These are phyloP conservation scores for Micromys minutus DNA, from an alignment of 2,113 vertebrate genomes.

Conservation along the genomic window DNA sequence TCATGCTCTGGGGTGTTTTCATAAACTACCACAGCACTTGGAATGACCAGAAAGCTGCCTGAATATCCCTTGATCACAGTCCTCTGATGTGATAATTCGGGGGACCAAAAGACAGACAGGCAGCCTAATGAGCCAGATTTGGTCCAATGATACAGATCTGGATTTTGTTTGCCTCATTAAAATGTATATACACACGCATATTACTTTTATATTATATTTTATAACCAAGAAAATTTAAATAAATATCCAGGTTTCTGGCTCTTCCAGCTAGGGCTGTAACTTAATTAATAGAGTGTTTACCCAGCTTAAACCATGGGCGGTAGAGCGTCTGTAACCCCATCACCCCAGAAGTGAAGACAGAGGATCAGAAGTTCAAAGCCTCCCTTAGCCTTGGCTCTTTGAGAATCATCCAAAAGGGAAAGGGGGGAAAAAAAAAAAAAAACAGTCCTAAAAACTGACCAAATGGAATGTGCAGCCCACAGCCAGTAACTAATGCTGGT, in stretches of 20 bases:
- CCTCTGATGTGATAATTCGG: background rate
- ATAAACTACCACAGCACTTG: background rate
- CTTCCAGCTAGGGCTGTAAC: background rate
- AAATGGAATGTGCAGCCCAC: background rate
- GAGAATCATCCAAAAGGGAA: background rate
- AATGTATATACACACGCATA: background rate
- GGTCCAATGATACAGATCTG: background rate
- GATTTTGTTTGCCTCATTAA: background rate
- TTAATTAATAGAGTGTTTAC: background rate
- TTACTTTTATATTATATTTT: background rate
- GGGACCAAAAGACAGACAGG: background rate
- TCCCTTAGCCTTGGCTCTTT: background rate
- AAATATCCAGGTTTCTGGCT: constrained; percentile 44
- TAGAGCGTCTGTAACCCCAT: background rate
- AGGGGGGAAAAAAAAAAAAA: accelerated
- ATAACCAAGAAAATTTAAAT: background rate
- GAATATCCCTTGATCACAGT: background rate
- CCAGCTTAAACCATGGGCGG: background rate
- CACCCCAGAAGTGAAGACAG: background rate
- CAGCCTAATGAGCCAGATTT: background rate
- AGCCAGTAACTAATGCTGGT: accelerated
- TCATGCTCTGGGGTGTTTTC: background rate
- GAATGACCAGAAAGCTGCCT: background rate
- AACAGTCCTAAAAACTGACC: background rate
- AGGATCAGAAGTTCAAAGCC: background rate